phyloP scores from a whole-genome alignment of 2,888 invertebrate genomes.

The Labia minor region DNA sequence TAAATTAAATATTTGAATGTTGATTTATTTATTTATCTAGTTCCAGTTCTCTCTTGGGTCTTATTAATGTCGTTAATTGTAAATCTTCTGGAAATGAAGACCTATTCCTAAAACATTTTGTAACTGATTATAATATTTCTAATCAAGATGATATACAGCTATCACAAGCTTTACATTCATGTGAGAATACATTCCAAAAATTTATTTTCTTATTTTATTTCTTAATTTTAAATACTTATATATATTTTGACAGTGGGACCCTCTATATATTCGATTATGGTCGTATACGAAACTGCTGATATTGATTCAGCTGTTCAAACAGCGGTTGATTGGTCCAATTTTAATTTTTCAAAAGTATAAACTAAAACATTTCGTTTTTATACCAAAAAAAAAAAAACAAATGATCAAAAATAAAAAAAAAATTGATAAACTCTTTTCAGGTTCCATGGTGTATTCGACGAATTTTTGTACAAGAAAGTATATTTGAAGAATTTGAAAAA shows the following conservation, averaged over 20 bases:
- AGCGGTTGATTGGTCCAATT: not conserved
- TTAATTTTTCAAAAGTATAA: not conserved
- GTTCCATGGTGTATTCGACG: not conserved
- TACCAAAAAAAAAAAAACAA: too few relatives aligned
- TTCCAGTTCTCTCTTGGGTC: not conserved
- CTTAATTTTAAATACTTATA: not conserved
- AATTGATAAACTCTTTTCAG: not conserved
- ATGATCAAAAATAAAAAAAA: too few relatives aligned
- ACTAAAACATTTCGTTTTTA: not conserved
- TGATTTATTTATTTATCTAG: not conserved
- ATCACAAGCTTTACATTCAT: not conserved
- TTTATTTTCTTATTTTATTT: not conserved
- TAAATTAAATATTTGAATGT: too few relatives aligned
- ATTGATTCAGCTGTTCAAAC: not conserved
- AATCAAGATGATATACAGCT: not conserved
- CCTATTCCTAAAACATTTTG: not conserved
- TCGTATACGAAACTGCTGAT: not conserved
- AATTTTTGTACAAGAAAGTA: not conserved
- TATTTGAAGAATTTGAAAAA: not conserved
- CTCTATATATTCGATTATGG: not conserved
- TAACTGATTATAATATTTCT: not conserved
- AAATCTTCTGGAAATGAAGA: not conserved
- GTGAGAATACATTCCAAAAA: not conserved
- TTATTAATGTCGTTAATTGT: not conserved
- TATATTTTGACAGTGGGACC: not conserved